Percentiles rank a stretch among this genome's conserved stretches.
Evolutionary conservation across 2,113 vertebrate genomes (phyloP).

Genomic region (Dicentrarchus labrax): DNA sequence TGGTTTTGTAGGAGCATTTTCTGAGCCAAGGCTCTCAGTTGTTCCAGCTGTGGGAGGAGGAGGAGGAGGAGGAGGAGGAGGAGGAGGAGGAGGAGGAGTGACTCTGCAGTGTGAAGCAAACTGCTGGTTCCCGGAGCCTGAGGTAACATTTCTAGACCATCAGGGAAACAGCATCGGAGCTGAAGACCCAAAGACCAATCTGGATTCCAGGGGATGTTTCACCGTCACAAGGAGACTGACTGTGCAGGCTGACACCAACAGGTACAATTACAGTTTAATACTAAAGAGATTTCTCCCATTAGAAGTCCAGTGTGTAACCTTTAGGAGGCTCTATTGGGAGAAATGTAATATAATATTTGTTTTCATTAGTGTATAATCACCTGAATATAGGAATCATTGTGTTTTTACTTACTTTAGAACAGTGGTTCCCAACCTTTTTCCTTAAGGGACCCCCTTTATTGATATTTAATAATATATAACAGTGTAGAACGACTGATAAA

Average conservation of each 20-base stretch:
- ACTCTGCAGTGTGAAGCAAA: neutral
- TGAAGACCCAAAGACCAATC: accelerated
- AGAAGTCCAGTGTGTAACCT: too few species aligned
- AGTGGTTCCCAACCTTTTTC: too few species aligned
- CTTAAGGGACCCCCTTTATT: too few species aligned
- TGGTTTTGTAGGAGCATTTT: neutral
- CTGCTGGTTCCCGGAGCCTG: neutral
- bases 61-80: too few species aligned
- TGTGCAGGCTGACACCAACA: neutral
- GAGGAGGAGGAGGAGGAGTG: accelerated
- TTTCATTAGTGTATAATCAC: too few species aligned
- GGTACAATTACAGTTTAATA: neutral
- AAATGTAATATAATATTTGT: too few species aligned
- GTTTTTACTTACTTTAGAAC: too few species aligned
- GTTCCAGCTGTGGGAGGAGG: accelerated
- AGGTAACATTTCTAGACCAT: neutral
- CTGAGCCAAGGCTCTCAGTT: neutral
- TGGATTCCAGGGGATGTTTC: accelerated
- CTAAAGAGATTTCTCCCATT: neutral
- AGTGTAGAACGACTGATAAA: too few species aligned
- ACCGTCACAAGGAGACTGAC: neutral
- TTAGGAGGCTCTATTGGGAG: too few species aligned
- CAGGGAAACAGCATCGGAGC: accelerated
- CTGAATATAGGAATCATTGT: too few species aligned
- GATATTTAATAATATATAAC: too few species aligned